Evolutionary conservation across 1,140 invertebrate species (phyloP).

Genomic region (Chionoecetes opilio): DNA sequence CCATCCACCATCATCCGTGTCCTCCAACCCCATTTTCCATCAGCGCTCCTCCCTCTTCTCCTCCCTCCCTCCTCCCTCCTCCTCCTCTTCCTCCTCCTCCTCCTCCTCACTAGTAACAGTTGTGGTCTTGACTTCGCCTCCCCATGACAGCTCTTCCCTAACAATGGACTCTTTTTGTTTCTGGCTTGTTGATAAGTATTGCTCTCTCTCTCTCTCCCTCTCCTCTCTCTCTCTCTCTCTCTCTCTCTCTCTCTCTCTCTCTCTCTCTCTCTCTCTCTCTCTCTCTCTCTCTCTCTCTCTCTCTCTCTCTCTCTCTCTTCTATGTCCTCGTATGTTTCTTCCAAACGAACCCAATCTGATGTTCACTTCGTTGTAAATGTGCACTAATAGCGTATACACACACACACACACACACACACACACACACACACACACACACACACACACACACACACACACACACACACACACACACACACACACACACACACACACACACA

Average conservation of each 20-base stretch:
- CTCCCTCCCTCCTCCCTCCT: neutral
- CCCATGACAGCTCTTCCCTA: slow-evolving; percentile 59
- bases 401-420: slow-evolving; percentile 14
- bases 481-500: slow-evolving; percentile 18
- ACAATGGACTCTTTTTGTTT: slow-evolving; percentile 60
- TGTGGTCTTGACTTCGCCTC: slow-evolving; percentile 32
- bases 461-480: neutral
- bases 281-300: slow-evolving; percentile 14
- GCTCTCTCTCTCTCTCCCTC: slow-evolving; percentile 59
- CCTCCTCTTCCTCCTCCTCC: neutral
- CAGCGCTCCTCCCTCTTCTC: too few relatives aligned
- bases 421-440: slow-evolving; percentile 24
- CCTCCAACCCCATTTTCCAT: too few relatives aligned
- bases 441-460: slow-evolving; percentile 22
- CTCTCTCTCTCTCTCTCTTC: slow-evolving; percentile 44
- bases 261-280: slow-evolving; percentile 47
- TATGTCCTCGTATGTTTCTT: neutral
- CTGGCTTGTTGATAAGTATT: slow-evolving; percentile 42
- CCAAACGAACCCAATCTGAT: slow-evolving; percentile 10
- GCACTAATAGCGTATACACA: neutral
- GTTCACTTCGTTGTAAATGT: slow-evolving; percentile 12
- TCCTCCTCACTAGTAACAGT: slow-evolving; percentile 54
- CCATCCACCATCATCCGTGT: too few relatives aligned
- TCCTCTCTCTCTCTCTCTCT: slow-evolving; percentile 63
- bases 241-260: slow-evolving; percentile 49